Conservation (phyloP, 1,140 invertebrate species). For the Papilio dardanus region DNA sequence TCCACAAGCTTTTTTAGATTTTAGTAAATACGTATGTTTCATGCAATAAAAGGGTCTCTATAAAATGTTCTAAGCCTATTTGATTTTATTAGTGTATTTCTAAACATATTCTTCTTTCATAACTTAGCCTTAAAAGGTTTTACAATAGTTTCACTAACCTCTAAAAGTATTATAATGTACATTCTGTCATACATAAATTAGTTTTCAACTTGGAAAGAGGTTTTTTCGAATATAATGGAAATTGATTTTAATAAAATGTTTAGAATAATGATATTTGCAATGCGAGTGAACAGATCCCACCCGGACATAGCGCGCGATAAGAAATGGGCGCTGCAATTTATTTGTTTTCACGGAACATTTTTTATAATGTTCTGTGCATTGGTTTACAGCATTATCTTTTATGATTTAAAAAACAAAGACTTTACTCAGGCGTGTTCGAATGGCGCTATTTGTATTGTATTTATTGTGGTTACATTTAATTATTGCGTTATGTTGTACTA, state of each 20-base stretch:
- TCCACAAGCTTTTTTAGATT: no score
- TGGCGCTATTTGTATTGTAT: conserved; percentile 49
- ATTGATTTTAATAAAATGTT: conserved; percentile 57
- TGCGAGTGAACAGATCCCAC: conserved; percentile 51
- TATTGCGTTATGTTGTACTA: conserved; percentile 48
- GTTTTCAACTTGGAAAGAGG: neutral
- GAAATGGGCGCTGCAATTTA: conserved; percentile 52
- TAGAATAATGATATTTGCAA: conserved; percentile 45
- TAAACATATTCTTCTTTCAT: no score
- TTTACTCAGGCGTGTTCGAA: conserved; percentile 54
- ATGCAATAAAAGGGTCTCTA: no score
- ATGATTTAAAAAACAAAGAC: conserved; percentile 54
- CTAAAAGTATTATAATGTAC: no score
- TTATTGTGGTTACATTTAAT: conserved; percentile 47
- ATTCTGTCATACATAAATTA: neutral
- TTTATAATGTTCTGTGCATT: conserved; percentile 42
- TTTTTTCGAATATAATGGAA: conserved; percentile 35
- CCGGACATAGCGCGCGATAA: conserved; percentile 51
- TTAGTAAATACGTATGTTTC: no score
- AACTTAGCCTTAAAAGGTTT: conserved; percentile 4
- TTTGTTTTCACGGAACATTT: conserved; percentile 45
- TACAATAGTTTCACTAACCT: no score
- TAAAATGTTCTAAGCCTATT: no score
- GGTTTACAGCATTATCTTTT: conserved; percentile 48
- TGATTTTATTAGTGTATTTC: no score